A percentile compares a stretch with the other conserved stretches of the same genome.
Evolutionary conservation across 35 echinoderm and acorn worm species (phyloP).

Genomic region (Amphiura filiformis): DNA sequence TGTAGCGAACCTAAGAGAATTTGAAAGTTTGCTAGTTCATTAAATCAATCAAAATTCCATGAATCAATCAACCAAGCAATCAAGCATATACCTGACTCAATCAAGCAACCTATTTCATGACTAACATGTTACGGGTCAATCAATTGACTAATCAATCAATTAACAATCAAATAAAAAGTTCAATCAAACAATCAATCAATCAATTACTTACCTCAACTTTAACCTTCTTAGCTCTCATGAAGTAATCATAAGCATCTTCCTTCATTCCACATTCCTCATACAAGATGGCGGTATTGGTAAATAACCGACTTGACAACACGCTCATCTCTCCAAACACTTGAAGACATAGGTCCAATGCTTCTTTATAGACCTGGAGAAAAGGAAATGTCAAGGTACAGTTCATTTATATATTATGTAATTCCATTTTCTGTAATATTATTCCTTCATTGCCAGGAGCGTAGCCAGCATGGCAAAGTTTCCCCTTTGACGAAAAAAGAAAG

Average conservation of each 20-base stretch:
- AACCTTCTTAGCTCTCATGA: slow-evolving; percentile 17
- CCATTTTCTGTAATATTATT: no score
- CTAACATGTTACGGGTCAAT: no score
- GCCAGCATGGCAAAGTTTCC: not conserved
- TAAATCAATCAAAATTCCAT: no score
- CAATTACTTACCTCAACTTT: slow-evolving; percentile 56
- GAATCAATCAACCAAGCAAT: no score
- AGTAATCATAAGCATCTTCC: slow-evolving; percentile 59
- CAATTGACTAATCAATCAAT: no score
- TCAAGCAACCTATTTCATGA: no score
- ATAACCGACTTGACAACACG: slow-evolving; percentile 51
- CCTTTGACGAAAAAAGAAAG: not conserved
- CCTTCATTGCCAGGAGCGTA: not conserved
- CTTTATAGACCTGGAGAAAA: slow-evolving; percentile 47
- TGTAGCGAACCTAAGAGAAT: no score
- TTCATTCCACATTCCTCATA: slow-evolving; percentile 45
- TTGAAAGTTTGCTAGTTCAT: no score
- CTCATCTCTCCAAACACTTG: slow-evolving; percentile 75
- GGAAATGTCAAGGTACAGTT: not conserved
- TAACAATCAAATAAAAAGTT: no score
- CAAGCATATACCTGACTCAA: no score
- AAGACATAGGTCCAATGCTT: slow-evolving; percentile 53
- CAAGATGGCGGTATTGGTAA: slow-evolving; percentile 70
- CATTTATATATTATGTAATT: no score
- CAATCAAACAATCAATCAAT: no score